These are phyloP conservation scores for Euwallacea fornicatus DNA, from an alignment of 1,140 invertebrate genomes.

Conservation along the genomic window DNA sequence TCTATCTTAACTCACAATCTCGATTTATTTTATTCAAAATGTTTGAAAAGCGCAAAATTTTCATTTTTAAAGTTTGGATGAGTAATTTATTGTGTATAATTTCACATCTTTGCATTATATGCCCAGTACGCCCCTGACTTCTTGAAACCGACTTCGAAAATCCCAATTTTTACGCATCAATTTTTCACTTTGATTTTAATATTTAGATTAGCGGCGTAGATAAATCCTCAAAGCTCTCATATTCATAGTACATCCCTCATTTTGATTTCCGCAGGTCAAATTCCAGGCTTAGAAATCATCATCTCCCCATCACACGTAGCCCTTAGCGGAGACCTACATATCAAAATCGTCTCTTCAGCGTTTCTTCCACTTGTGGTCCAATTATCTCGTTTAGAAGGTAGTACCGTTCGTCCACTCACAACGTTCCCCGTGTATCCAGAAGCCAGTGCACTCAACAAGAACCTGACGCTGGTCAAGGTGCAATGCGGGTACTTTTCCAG, in stretches of 20 bases:
- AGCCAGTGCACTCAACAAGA: constrained; percentile 45
- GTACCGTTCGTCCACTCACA: constrained; percentile 47
- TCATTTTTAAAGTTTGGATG: too few species aligned
- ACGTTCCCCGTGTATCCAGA: constrained; percentile 52
- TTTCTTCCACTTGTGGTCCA: constrained; percentile 52
- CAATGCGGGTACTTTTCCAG: constrained; percentile 70
- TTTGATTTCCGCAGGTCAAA: constrained; percentile 42
- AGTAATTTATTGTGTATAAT: too few species aligned
- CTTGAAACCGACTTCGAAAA: too few species aligned
- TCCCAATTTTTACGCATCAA: too few species aligned
- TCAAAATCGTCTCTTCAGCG: constrained; percentile 56
- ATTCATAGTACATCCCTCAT: not conserved
- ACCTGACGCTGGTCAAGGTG: constrained; percentile 58
- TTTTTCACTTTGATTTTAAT: too few species aligned
- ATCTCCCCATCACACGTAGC: constrained; percentile 64
- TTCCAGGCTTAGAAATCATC: constrained; percentile 55
- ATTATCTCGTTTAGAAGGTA: constrained; percentile 53
- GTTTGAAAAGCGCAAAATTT: too few species aligned
- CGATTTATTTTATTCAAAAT: too few species aligned
- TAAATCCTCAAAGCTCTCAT: not conserved
- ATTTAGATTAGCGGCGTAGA: too few species aligned
- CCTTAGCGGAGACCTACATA: constrained; percentile 65
- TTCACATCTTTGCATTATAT: too few species aligned
- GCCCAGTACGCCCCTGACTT: too few species aligned
- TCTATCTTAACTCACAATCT: too few species aligned